These are phyloP conservation scores for Adoxophyes honmai DNA, from an alignment of 1,140 invertebrate species.

Conservation along the genomic window DNA sequence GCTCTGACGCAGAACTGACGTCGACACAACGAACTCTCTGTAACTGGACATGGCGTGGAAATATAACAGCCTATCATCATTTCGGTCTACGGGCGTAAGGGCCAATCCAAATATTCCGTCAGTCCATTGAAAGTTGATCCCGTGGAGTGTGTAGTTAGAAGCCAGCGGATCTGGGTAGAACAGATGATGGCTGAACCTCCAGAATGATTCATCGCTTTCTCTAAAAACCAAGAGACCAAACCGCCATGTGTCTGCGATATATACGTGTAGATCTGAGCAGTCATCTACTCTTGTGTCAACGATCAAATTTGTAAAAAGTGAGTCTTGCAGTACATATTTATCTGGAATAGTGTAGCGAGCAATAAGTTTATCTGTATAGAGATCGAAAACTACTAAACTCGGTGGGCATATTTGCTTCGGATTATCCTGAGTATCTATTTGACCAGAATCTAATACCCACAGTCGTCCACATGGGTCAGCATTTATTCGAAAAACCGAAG, in stretches of 20 bases:
- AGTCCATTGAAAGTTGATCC: conserved; percentile 87
- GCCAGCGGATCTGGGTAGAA: conserved; percentile 88
- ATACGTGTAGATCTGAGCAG: conserved; percentile 83
- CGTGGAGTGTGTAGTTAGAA: conserved; percentile 83
- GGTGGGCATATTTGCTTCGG: conserved; percentile 84
- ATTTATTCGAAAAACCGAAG: conserved; percentile 87
- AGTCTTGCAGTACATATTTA: conserved; percentile 83
- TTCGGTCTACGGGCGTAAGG: conserved; percentile 79
- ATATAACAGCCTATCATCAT: conserved; percentile 80
- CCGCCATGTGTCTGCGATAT: conserved; percentile 87
- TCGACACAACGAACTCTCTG: conserved; percentile 84
- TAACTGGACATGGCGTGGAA: conserved; percentile 90
- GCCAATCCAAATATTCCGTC: conserved; percentile 89
- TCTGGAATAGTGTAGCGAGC: conserved; percentile 81
- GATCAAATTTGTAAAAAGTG: conserved; percentile 85
- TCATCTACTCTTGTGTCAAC: conserved; percentile 81
- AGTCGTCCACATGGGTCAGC: conserved; percentile 84
- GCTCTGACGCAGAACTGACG: conserved; percentile 80
- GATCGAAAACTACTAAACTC: conserved; percentile 85
- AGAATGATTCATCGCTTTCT: conserved; percentile 81
- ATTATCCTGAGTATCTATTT: conserved; percentile 74
- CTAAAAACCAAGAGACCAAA: conserved; percentile 85
- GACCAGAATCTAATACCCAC: conserved; percentile 88
- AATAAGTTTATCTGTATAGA: conserved; percentile 80
- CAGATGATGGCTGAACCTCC: conserved; percentile 84